A percentile compares a stretch with the other conserved stretches of the same genome.
Evolutionary conservation across 2,797 vertebrate species (phyloP).

Genomic region (Urocyon cinereoargenteus): DNA sequence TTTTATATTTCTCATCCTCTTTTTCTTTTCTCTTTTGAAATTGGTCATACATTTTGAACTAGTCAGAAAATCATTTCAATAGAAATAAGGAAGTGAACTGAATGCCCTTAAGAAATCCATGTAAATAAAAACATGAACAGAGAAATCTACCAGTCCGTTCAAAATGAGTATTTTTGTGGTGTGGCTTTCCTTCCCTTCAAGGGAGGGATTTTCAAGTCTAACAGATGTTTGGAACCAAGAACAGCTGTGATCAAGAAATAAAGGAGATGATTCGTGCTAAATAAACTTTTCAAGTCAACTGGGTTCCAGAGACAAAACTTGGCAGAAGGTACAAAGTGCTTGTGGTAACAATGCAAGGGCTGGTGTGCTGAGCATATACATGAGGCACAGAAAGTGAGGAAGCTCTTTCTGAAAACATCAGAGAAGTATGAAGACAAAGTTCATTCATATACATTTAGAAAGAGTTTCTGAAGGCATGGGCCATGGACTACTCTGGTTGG

Average conservation of each 20-base stretch:
- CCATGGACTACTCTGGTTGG: not conserved
- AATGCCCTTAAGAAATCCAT: not conserved
- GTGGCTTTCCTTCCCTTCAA: not conserved
- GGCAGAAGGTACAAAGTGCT: not conserved
- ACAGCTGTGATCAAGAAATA: slow-evolving; percentile 31
- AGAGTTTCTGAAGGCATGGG: not conserved
- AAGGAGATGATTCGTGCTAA: not conserved
- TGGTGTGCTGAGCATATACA: not conserved
- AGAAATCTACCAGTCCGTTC: not conserved
- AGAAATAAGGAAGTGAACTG: not conserved
- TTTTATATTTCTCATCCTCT: not conserved
- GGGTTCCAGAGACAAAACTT: not conserved
- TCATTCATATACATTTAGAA: not conserved
- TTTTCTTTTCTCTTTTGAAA: not conserved
- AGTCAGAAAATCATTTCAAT: slow-evolving; percentile 35
- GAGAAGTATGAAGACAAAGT: not conserved
- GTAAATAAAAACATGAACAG: not conserved
- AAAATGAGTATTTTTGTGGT: slow-evolving; percentile 12
- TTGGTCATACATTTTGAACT: not conserved
- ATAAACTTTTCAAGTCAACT: not conserved
- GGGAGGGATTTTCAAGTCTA: slow-evolving; percentile 9
- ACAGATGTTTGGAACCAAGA: slow-evolving; percentile 24
- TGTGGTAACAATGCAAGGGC: not conserved
- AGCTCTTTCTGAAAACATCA: not conserved
- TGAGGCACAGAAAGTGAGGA: not conserved